These are phyloP conservation scores for Nomada fabriciana DNA, from an alignment of 2,888 invertebrate genomes.

Conservation along the genomic window DNA sequence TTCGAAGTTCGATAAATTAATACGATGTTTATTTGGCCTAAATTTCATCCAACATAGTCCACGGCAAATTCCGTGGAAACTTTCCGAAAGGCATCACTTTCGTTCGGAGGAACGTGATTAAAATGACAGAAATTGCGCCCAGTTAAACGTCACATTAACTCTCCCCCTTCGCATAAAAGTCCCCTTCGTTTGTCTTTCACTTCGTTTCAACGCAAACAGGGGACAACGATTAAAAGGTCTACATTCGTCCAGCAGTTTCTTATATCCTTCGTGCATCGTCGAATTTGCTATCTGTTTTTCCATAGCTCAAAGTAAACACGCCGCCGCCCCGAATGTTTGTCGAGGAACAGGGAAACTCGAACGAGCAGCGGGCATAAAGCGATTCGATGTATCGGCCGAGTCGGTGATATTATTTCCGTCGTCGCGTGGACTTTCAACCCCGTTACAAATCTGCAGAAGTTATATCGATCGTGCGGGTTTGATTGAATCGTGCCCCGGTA, in stretches of 20 bases:
- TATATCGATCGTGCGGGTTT: neutral
- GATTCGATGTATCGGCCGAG: neutral
- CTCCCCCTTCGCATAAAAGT: neutral
- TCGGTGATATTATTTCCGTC: neutral
- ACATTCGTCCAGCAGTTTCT: slow-evolving; percentile 38
- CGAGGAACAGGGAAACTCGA: neutral
- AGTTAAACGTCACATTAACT: no score
- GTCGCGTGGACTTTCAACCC: slow-evolving; percentile 41
- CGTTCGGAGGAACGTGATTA: slow-evolving; percentile 46
- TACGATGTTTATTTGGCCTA: no score
- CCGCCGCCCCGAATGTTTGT: neutral
- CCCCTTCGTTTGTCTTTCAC: neutral
- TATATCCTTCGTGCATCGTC: neutral
- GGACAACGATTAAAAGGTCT: slow-evolving; percentile 10
- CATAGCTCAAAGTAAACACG: neutral
- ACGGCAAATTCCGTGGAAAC: no score
- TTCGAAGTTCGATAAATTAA: no score
- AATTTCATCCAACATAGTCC: no score
- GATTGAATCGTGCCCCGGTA: neutral
- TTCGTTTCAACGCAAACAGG: slow-evolving; percentile 4
- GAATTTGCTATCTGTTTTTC: slow-evolving; percentile 4
- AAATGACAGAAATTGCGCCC: slow-evolving; percentile 24
- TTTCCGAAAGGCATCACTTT: no score
- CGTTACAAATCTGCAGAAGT: slow-evolving; percentile 12
- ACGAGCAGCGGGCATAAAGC: no score